Percentiles rank a stretch among this genome's conserved stretches.
Evolutionary conservation across 2,113 vertebrate species (phyloP).

Genomic region (Entosphenus tridentatus): DNA sequence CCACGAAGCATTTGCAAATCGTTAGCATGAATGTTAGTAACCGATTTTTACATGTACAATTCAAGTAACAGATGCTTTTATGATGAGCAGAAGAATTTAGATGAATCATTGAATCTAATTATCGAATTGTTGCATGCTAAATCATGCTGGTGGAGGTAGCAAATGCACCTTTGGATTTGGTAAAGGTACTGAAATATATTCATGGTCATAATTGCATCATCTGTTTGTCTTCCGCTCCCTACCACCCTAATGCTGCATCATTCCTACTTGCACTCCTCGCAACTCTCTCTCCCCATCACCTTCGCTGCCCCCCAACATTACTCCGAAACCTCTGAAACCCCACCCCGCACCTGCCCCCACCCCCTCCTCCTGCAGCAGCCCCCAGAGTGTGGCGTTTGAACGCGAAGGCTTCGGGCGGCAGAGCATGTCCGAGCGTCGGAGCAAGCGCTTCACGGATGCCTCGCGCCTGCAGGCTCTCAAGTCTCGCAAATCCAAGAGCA

Average conservation of each 20-base stretch:
- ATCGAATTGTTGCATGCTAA: too few relatives aligned
- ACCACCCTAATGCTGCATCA: not conserved
- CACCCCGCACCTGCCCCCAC: constrained; percentile 1
- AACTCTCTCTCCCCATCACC: not conserved
- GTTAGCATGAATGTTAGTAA: too few relatives aligned
- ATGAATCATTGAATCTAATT: too few relatives aligned
- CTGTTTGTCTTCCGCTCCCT: not conserved
- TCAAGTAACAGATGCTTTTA: too few relatives aligned
- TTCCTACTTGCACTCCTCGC: not conserved
- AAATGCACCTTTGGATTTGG: too few relatives aligned
- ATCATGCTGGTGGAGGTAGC: too few relatives aligned
- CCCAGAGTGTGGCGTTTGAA: constrained; percentile 36
- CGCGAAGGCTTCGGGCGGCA: constrained; percentile 90
- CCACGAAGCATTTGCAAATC: too few relatives aligned
- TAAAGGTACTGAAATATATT: too few relatives aligned
- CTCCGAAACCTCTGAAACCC: not conserved
- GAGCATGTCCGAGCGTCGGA: constrained; percentile 97
- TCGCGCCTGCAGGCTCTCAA: constrained; percentile 74
- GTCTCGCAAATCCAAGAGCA: constrained; percentile 95
- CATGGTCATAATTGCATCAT: too few relatives aligned
- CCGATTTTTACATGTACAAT: too few relatives aligned
- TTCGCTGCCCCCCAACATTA: not conserved
- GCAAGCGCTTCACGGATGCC: constrained; percentile 70
- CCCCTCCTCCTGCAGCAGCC: not conserved
- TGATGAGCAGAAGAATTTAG: too few relatives aligned